Percentiles rank a stretch among this genome's conserved stretches.
Conservation (phyloP, 2,113 vertebrate species). For the Grammomys dolichurus region DNA sequence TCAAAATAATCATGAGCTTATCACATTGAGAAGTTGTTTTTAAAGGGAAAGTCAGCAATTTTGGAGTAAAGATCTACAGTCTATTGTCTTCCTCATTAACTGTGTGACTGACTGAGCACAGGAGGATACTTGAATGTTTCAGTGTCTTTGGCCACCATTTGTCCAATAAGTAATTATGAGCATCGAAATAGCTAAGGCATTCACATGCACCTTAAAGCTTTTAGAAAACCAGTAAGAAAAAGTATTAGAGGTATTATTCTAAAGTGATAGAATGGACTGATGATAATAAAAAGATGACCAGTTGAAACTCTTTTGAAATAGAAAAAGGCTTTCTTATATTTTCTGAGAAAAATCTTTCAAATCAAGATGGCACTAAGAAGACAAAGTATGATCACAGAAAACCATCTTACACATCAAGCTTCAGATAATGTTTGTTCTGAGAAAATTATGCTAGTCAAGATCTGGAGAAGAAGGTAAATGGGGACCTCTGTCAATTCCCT, state of each 20-base stretch:
- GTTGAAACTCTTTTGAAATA: neutral
- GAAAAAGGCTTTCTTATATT: neutral
- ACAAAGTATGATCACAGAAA: neutral
- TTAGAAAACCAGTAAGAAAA: neutral
- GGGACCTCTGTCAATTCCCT: fast-evolving
- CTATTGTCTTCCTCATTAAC: neutral
- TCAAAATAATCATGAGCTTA: neutral
- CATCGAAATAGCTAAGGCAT: neutral
- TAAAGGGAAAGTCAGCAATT: neutral
- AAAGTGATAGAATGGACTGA: neutral
- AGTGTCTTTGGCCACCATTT: neutral
- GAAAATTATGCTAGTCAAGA: fast-evolving
- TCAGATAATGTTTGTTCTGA: neutral
- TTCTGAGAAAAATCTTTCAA: neutral
- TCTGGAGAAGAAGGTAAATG: fast-evolving
- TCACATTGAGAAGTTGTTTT: neutral
- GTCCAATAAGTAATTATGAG: fast-evolving
- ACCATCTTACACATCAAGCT: fast-evolving
- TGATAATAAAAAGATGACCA: neutral
- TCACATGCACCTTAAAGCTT: neutral
- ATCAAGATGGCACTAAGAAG: neutral
- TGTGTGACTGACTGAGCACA: too few species aligned
- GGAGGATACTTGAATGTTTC: neutral
- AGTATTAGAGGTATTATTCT: neutral
- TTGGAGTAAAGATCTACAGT: fast-evolving